These are phyloP conservation scores for Romanomermis culicivorax DNA, from an alignment of 2,888 invertebrate genomes.

Conservation along the genomic window DNA sequence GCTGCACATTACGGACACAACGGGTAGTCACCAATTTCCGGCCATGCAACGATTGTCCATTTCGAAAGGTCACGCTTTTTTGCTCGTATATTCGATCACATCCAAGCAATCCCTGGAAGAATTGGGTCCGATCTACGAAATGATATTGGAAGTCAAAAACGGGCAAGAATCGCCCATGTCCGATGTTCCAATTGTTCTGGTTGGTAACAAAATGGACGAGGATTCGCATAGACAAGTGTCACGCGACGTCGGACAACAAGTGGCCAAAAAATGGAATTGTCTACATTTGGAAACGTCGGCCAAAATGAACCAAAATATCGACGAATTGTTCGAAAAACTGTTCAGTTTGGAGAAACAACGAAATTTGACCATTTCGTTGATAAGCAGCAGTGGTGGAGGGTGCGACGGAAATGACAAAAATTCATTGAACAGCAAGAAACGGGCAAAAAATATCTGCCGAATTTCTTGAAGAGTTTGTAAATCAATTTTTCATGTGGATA, in stretches of 20 bases:
- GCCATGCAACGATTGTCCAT: constrained; percentile 97
- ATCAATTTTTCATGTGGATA: no score
- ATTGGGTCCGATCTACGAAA: constrained; percentile 76
- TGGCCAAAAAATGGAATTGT: constrained; percentile 68
- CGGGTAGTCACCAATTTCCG: constrained; percentile 75
- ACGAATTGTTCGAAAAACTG: constrained; percentile 82
- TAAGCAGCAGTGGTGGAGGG: not conserved
- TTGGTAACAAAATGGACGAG: constrained; percentile 87
- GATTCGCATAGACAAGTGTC: constrained; percentile 41
- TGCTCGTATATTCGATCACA: constrained; percentile 87
- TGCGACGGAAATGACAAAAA: not conserved
- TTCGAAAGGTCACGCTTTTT: constrained; percentile 95
- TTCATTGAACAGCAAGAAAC: no score
- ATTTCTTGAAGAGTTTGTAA: no score
- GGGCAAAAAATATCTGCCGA: no score
- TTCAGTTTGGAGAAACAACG: constrained; percentile 90
- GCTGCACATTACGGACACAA: constrained; percentile 96
- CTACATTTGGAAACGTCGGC: constrained; percentile 97
- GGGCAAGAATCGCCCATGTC: constrained; percentile 30
- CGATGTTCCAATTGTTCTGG: constrained; percentile 83
- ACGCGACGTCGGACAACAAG: constrained; percentile 57
- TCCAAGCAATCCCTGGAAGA: constrained; percentile 84
- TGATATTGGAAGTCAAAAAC: constrained; percentile 64
- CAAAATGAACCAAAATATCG: constrained; percentile 95
- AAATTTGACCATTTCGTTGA: constrained; percentile 41